These are phyloP conservation scores for Criorhina ranunculi DNA, from an alignment of 2,888 invertebrate species.

Conservation along the genomic window DNA sequence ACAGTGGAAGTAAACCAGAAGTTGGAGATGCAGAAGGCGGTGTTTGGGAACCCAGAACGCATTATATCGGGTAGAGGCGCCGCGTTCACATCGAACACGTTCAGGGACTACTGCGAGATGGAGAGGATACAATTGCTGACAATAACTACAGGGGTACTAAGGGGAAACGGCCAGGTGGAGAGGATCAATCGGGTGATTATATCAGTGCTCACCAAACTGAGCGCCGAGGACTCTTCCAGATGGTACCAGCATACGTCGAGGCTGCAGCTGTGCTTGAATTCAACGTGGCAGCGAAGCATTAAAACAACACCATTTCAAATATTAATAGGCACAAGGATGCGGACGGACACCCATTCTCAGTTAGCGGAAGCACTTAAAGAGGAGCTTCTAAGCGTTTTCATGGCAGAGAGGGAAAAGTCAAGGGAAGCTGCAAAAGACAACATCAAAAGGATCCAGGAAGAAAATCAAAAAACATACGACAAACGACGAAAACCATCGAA, in stretches of 20 bases:
- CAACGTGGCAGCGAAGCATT: no score
- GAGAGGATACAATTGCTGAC: background rate
- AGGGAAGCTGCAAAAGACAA: background rate
- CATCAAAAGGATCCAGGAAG: no score
- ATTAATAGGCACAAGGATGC: no score
- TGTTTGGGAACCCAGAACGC: no score
- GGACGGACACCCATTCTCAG: background rate
- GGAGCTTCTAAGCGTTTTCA: no score
- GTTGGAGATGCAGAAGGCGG: no score
- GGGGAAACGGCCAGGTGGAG: background rate
- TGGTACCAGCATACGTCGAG: background rate
- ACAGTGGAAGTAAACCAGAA: constrained; percentile 7
- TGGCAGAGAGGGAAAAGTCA: no score
- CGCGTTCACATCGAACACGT: background rate
- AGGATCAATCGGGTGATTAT: background rate
- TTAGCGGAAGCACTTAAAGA: background rate
- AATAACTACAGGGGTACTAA: background rate
- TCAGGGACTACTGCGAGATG: constrained; percentile 14
- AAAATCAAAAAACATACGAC: background rate
- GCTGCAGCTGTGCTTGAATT: background rate
- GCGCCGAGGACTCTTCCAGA: background rate
- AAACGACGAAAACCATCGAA: background rate
- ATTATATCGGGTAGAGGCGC: constrained; percentile 17
- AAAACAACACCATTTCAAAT: no score
- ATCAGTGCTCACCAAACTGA: background rate